phyloP scores from a whole-genome alignment of 2,888 invertebrate genomes.

The Panzeria rudis region DNA sequence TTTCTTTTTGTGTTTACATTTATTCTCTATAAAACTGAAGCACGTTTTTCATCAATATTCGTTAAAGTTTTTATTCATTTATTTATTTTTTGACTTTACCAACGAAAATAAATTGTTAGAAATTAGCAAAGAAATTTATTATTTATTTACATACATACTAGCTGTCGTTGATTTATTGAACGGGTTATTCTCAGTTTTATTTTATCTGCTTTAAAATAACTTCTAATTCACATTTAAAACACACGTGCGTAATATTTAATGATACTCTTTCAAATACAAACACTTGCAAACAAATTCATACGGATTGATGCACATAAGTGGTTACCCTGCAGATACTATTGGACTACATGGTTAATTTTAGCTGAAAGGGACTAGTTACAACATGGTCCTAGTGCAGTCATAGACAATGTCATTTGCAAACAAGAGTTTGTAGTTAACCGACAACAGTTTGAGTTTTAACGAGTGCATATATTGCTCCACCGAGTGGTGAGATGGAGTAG shows the following conservation, averaged over 20 bases:
- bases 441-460: too few species aligned
- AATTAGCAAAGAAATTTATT: slow-evolving; percentile 27
- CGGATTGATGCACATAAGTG: slow-evolving; percentile 15
- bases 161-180: background rate
- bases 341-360: too few species aligned
- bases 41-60: slow-evolving; percentile 62
- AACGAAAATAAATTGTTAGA: slow-evolving; percentile 44
- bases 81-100: slow-evolving; percentile 15
- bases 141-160: background rate
- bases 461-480: too few species aligned
- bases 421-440: too few species aligned
- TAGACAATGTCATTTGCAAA: too few species aligned
- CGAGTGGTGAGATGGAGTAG: too few species aligned
- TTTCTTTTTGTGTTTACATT: slow-evolving; percentile 29
- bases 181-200: slow-evolving; percentile 61
- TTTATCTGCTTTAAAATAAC: slow-evolving; percentile 56
- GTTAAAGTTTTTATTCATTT: slow-evolving; percentile 4
- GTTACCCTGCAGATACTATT: too few species aligned
- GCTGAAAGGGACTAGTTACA: too few species aligned
- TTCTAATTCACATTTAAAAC: slow-evolving; percentile 58
- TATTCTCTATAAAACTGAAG: slow-evolving; percentile 52
- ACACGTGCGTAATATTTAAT: slow-evolving; percentile 49
- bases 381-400: too few species aligned
- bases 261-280: slow-evolving; percentile 27
- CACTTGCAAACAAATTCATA: slow-evolving; percentile 39